A percentile compares a stretch with the other conserved stretches of the same genome.
phyloP scores from a whole-genome alignment of 2,113 vertebrate species.

The Desmodus rotundus region DNA sequence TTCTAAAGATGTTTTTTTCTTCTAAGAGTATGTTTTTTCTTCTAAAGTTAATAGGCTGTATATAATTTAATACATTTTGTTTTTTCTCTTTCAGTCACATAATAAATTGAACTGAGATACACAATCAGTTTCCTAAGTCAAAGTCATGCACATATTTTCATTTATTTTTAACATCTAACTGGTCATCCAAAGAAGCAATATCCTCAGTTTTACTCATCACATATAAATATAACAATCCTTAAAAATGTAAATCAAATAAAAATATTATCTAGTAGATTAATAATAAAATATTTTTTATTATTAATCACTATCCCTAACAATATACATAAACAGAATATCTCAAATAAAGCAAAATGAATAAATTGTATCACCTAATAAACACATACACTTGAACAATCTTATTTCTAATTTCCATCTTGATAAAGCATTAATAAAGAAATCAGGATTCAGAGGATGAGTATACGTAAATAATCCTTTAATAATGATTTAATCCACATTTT shows the following conservation, averaged over 20 bases:
- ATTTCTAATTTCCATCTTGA: background rate
- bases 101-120: background rate
- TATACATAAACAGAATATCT: background rate
- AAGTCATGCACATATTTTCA: background rate
- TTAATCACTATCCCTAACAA: background rate
- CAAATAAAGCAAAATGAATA: background rate
- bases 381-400: background rate
- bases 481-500: background rate
- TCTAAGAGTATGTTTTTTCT: background rate
- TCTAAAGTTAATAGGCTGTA: background rate
- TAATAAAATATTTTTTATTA: background rate
- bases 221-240: background rate
- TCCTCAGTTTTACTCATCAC: background rate
- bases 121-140: background rate
- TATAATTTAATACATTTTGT: background rate
- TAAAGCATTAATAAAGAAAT: background rate
- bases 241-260: background rate
- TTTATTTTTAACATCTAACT: background rate
- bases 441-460: background rate
- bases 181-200: background rate
- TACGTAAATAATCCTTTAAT: background rate
- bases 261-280: background rate
- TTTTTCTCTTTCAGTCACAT: background rate
- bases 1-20: slow-evolving; percentile 34
- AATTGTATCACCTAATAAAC: background rate